Evolutionary conservation across 2,888 invertebrate genomes (phyloP).

Genomic region (Eupithecia centaureata): DNA sequence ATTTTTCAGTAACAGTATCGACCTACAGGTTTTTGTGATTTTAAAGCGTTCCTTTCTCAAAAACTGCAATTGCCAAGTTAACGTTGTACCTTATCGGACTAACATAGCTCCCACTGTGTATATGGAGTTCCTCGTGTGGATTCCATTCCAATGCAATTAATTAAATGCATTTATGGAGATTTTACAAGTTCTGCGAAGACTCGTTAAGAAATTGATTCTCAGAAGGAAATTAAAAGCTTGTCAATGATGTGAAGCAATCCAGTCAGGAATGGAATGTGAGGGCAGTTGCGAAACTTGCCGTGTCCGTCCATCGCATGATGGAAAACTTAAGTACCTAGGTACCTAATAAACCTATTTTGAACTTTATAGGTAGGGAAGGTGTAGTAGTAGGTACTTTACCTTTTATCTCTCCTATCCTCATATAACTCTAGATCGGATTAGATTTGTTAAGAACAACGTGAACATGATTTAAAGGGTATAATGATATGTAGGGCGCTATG

Average conservation of each 20-base stretch:
- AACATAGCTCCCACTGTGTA: constrained; percentile 5
- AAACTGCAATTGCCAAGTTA: not conserved
- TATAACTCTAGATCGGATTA: no score
- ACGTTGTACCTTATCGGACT: constrained; percentile 19
- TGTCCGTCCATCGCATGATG: not conserved
- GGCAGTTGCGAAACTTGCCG: not conserved
- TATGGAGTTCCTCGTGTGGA: constrained; percentile 21
- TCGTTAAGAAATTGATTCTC: constrained; percentile 27
- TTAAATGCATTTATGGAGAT: constrained; percentile 21
- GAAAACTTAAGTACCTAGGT: no score
- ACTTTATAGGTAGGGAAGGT: no score
- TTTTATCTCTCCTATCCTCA: no score
- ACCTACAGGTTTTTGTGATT: not conserved
- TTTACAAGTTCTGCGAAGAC: constrained; percentile 25
- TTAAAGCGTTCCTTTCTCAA: not conserved
- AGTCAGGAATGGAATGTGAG: not conserved
- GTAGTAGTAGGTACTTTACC: no score
- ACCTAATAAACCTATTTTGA: no score
- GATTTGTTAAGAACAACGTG: not conserved
- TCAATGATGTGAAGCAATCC: not conserved
- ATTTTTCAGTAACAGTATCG: not conserved
- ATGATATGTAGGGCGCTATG: no score
- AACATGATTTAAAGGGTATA: not conserved
- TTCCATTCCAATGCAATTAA: constrained; percentile 25
- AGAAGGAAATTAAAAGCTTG: constrained; percentile 14